Base-by-base conservation (phyloP, 1,140 invertebrate genomes). In the Trichogramma pretiosum region DNA sequence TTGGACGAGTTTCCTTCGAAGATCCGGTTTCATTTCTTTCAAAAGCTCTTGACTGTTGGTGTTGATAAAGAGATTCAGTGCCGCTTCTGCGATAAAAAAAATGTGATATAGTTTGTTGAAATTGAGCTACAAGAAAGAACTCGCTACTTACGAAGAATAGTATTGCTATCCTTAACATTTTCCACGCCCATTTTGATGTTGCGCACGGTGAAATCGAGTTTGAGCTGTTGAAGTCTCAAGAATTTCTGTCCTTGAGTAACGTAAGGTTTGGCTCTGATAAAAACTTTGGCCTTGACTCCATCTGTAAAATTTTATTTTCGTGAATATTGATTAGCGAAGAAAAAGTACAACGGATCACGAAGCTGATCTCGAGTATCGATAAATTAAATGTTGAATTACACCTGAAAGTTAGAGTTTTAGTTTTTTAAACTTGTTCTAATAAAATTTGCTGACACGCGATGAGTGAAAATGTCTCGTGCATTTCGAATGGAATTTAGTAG, bases 1-100 rank as follows among this genome's bases (percentile, higher is more conserved):
- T 36, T 78, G 73, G 5, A 85, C 75, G 2, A 89, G 68, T 60
- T 89, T 87, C 50, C 76, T 77, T 53, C 85, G 81, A 22, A 89
- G 70, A 61, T 85, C 82, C 0, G 86, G 86, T 64, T 89, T 89
- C 86, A 89, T 89, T 73, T 89, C 85, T 59, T 84, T 85, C 9
- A 88, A 61, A 8, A 89, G 67, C 52, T 88, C 86, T 59, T 89
- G 85, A 1, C 83, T 78, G 61, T 89, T 87, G 0, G 82, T 84
- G 61, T 89, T 89, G 61, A 89, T 89, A 64, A 89, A 88, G n/a
- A 86, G 66, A 68, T 89, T 89, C 33, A 89, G 61, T 24, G 85
- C 86, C 21, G 85, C 84, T 62, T 87, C 86, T 89, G 68, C 48
- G 72, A 73, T 56, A 40, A 42, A 5, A 38, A 58, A 48, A 28